Percentiles rank a stretch among this genome's conserved stretches.
Conservation (phyloP, 2,888 invertebrate genomes). For the Drosophila leonis region DNA sequence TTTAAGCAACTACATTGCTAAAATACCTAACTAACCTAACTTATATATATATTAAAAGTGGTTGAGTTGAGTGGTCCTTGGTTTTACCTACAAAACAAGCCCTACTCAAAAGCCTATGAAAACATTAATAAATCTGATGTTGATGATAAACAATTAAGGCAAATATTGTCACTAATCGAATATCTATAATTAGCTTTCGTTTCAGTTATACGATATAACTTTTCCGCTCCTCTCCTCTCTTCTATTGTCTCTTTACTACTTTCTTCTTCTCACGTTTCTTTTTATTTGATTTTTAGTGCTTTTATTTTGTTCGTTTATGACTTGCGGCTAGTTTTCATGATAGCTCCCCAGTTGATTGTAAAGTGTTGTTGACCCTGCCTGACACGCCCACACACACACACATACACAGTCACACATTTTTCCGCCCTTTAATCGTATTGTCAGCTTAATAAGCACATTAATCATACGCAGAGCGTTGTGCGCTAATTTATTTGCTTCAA, state of each 20-base stretch:
- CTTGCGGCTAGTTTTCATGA: slow-evolving; percentile 24
- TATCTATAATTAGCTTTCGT: background rate
- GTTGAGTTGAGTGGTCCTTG: too few relatives aligned
- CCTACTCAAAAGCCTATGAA: background rate
- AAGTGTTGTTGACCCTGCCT: slow-evolving; percentile 55
- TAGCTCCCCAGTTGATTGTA: slow-evolving; percentile 45
- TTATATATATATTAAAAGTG: too few relatives aligned
- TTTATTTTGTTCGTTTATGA: slow-evolving; percentile 18
- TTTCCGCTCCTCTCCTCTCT: background rate
- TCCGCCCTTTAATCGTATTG: slow-evolving; percentile 27
- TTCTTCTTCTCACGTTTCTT: background rate
- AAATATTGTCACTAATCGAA: slow-evolving; percentile 1
- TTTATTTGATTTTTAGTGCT: slow-evolving; percentile 1
- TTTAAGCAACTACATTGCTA: background rate
- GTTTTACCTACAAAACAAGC: background rate
- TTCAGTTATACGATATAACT: background rate
- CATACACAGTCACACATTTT: slow-evolving; percentile 6
- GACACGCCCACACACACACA: slow-evolving; percentile 30
- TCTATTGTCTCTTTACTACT: background rate
- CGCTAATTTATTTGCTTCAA: slow-evolving; percentile 73
- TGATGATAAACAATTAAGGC: background rate
- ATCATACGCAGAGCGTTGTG: slow-evolving; percentile 74
- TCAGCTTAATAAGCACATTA: slow-evolving; percentile 73
- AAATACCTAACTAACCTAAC: too few relatives aligned
- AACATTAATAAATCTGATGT: background rate